phyloP scores from a whole-genome alignment of 2,888 invertebrate species.

The Byasa hedistus region DNA sequence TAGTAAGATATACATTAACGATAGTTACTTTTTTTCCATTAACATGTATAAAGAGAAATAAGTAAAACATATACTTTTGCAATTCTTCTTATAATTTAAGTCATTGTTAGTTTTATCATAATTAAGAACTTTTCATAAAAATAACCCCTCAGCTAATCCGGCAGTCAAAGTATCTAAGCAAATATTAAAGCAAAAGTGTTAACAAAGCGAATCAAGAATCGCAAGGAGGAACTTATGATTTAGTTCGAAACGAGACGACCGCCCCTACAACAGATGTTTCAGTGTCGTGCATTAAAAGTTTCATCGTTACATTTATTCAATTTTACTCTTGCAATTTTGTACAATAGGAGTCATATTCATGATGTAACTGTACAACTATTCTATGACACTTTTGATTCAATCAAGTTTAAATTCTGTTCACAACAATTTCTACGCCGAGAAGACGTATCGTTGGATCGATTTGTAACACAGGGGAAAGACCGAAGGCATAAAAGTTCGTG shows the following conservation, averaged over 20 bases:
- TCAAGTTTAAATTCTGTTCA: conserved; percentile 48
- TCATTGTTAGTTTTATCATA: background rate
- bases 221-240: conserved; percentile 21
- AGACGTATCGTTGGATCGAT: too few relatives aligned
- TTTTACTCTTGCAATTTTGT: background rate
- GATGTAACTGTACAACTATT: background rate
- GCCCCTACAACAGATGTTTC: conserved; percentile 16
- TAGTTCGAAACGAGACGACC: conserved; percentile 4
- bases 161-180: conserved; percentile 10
- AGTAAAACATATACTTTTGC: too few relatives aligned
- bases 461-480: too few relatives aligned
- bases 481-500: too few relatives aligned
- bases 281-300: conserved; percentile 18
- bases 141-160: conserved; percentile 1
- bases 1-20: too few relatives aligned
- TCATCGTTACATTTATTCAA: conserved; percentile 11
- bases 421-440: background rate
- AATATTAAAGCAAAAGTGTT: conserved; percentile 25
- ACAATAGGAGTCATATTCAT: background rate
- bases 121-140: background rate
- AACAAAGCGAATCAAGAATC: conserved; percentile 17
- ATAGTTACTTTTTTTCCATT: too few relatives aligned
- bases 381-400: conserved; percentile 32
- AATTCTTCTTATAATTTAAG: too few relatives aligned
- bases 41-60: too few relatives aligned